Evolutionary conservation across 2,888 invertebrate genomes (phyloP).

Genomic region (Cosmopolites sordidus): DNA sequence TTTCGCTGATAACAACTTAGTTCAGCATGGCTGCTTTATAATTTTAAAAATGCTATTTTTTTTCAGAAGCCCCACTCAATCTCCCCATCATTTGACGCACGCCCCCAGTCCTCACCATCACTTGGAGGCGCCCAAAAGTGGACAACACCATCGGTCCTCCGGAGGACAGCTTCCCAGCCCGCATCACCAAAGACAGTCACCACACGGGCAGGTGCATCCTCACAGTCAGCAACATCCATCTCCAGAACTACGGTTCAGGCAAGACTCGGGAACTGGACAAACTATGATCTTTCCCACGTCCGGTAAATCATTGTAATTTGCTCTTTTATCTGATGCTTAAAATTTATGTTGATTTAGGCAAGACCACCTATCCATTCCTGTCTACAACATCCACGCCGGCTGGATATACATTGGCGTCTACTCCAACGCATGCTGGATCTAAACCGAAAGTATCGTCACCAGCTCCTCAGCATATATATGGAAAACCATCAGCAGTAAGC

Average conservation of each 20-base stretch:
- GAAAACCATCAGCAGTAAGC: slow-evolving; percentile 57
- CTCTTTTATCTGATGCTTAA: slow-evolving; percentile 1
- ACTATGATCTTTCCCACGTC: slow-evolving; percentile 38
- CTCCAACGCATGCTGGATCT: slow-evolving; percentile 50
- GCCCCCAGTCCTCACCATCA: slow-evolving; percentile 43
- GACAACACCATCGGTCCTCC: slow-evolving; percentile 25
- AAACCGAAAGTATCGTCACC: slow-evolving; percentile 73
- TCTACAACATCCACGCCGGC: slow-evolving; percentile 42
- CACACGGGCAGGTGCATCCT: slow-evolving; percentile 44
- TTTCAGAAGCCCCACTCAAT: slow-evolving; percentile 49
- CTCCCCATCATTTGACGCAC: slow-evolving; percentile 47
- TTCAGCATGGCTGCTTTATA: too few relatives aligned
- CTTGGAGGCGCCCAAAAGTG: slow-evolving; percentile 41
- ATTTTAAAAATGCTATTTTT: neutral
- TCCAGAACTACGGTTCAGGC: slow-evolving; percentile 43
- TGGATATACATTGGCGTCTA: slow-evolving; percentile 49
- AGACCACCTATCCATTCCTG: slow-evolving; percentile 47
- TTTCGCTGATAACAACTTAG: too few relatives aligned
- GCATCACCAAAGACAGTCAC: slow-evolving; percentile 49
- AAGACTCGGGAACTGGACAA: slow-evolving; percentile 38
- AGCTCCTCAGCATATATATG: slow-evolving; percentile 71
- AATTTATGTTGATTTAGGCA: slow-evolving; percentile 24
- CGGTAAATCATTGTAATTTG: slow-evolving; percentile 10
- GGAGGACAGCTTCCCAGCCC: slow-evolving; percentile 48
- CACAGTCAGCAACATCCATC: slow-evolving; percentile 44